phyloP scores from a whole-genome alignment of 2,797 vertebrate species.

The Pipistrellus nathusii region DNA sequence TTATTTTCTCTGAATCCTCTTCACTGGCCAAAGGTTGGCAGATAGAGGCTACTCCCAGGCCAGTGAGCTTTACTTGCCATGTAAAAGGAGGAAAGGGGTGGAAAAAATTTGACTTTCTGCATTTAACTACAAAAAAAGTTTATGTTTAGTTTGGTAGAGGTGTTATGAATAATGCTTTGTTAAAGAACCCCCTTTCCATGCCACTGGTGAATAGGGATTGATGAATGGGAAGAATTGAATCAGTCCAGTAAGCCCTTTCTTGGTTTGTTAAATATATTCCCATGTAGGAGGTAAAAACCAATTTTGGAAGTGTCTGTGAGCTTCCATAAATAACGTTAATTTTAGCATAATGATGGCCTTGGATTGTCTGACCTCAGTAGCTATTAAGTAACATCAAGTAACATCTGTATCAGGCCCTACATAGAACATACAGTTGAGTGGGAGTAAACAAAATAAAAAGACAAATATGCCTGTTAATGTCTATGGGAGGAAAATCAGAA shows the following conservation, averaged over 20 bases:
- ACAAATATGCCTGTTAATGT: conserved; percentile 86
- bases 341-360: conserved; percentile 93
- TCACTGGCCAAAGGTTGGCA: conserved; percentile 99
- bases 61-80: conserved; percentile 98
- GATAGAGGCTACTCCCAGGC: conserved; percentile 99
- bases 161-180: conserved; percentile 99
- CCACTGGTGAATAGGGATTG: conserved; percentile 97
- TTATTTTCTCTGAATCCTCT: conserved; percentile 99
- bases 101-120: conserved; percentile 98
- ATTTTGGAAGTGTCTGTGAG: conserved; percentile 92
- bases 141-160: conserved; percentile 99
- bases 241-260: conserved; percentile 92
- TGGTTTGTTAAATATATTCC: conserved; percentile 92
- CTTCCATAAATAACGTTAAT: conserved; percentile 93
- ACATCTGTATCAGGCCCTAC: conserved; percentile 94
- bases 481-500: conserved; percentile 86
- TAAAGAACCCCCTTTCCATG: conserved; percentile 98
- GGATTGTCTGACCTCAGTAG: conserved; percentile 95
- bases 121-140: conserved; percentile 99
- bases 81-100: conserved; percentile 99
- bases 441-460: conserved; percentile 90
- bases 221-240: conserved; percentile 94
- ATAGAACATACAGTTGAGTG: conserved; percentile 91
- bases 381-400: conserved; percentile 92
- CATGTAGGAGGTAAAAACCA: conserved; percentile 92